Percentiles rank a stretch among this genome's conserved stretches.
phyloP scores from a whole-genome alignment of 2,797 vertebrate species.

The Chelonia mydas region DNA sequence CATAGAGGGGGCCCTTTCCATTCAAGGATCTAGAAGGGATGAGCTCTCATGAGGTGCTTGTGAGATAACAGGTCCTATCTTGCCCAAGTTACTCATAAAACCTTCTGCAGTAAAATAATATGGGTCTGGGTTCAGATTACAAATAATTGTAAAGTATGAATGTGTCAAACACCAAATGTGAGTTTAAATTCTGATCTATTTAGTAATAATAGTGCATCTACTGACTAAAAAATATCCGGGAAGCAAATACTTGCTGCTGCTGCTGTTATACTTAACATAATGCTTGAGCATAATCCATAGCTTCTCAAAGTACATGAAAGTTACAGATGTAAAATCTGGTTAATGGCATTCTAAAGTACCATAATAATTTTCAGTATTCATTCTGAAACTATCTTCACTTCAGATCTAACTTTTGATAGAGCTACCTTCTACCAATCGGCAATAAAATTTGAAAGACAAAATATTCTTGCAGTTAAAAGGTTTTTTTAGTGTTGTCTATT shows the following conservation, averaged over 20 bases:
- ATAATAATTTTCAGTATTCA: not conserved
- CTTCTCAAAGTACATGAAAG: not conserved
- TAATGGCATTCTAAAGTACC: not conserved
- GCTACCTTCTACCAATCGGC: not conserved
- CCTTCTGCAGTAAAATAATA: not conserved
- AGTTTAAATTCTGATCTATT: not conserved
- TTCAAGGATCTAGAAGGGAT: not conserved
- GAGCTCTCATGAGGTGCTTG: not conserved
- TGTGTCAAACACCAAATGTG: not conserved
- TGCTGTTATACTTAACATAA: not conserved
- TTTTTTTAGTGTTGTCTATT: not conserved
- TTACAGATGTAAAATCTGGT: not conserved
- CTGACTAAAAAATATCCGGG: not conserved
- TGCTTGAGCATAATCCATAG: not conserved
- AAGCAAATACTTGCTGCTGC: not conserved
- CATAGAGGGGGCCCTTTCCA: not conserved
- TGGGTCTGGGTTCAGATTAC: not conserved
- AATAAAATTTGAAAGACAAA: not conserved
- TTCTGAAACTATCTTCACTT: not conserved
- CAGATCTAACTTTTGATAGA: not conserved
- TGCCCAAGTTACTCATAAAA: not conserved
- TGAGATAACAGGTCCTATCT: not conserved
- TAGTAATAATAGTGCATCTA: not conserved
- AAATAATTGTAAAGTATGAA: accelerated
- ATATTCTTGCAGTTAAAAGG: not conserved